Evolutionary conservation across 2,888 invertebrate species (phyloP), one percentile per base, ranked within the genome.

Genomic region (Eristalis intricaria): DNA sequence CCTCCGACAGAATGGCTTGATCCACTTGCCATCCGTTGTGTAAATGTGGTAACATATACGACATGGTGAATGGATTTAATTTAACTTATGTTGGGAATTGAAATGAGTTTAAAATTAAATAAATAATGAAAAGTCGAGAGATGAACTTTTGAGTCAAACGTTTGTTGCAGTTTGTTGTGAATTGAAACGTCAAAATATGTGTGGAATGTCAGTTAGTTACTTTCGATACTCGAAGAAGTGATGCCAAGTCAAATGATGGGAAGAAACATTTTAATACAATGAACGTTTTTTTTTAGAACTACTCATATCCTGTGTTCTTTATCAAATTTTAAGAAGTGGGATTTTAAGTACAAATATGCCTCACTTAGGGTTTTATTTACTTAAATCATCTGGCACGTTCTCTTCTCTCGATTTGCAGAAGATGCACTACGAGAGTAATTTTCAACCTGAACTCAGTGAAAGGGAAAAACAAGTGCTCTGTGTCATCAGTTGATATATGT

Each of bases 11-110:
- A 91, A 99, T 99, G 74, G 99, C 99, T 93, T 99, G 99, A 92
- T 99, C 99, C 4, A 99, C 99, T 94, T 99, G 99, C 99, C 99
- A 99, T 56, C 99, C 99, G 93, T 99, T 99, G 94, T 98, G 98
- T 90, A 99, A 96, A 97, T 99, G 99, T 90, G 98, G 98, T 90
- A 99, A 94, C 99, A 99, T 99, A 94, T 99, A 99, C 94, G 99
- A 99, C 99, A 99, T 99, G 88, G 91, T 95, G 91, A 4, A 2
- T 15, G 23, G 79, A 88, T 90, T 68, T 70, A 89, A 89, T 80
- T 79, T 81, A 61, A 60, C 89, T 22, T 15, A n/a, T 3, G 4
- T 5, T 13, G 50, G 0, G 0, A 32, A 29, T 32, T 32, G 56
- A 35, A 69, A 29, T 35, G 0, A 2, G 61, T 0, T 75, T 65